Base-by-base conservation (phyloP, 2,888 invertebrate genomes). In the Caenorhabditis zanzibari region DNA sequence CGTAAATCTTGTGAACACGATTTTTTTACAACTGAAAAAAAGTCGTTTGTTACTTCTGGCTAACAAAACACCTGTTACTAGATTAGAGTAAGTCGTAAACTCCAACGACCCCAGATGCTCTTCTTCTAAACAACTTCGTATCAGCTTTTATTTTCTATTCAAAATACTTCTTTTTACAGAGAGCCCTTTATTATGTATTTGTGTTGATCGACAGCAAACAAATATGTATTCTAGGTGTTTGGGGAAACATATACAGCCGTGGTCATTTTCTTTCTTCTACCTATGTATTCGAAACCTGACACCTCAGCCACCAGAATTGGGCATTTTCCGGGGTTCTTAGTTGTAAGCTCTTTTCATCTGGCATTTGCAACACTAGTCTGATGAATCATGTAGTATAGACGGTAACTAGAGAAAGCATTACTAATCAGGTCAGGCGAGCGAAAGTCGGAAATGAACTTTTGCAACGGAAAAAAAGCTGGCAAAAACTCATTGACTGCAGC, bases 151-250 rank as follows among this genome's bases (percentile, higher is more conserved):
- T 47, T 47, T 19, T 7, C n/a, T 19, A 19, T 47, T 47, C 47
- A 47, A 19, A 5, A 44, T 44, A 16, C 44, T 44, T 44, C 76
- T 61, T 69, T 61, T 69, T 59, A 41, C 61, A 77, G 59, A 41
- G 58, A 56, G 64, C 71, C 64, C 77, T 71, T 64, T 79, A 64
- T 58, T 64, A 71, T 71, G 38, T 68, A 22, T 68, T 52, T 64
- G 79, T 71, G 69, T 77, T 77, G 61, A 77, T 71, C 69, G 79
- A n/a, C n/a, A 79, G 79, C 79, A 79, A 79, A 79, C 71, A 79
- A 71, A 71, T 77, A 76, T 71, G 44, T 59, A 61, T 59, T 72
- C 52, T 54, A 77, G 77, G 77, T 77, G 77, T 77, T 77, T 77
- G 79, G 79, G 32, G 79, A 71, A 79, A 79, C 79, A 79, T 77